Conservation (phyloP, 2,797 vertebrate genomes). For the Arctocebus calabarensis region DNA sequence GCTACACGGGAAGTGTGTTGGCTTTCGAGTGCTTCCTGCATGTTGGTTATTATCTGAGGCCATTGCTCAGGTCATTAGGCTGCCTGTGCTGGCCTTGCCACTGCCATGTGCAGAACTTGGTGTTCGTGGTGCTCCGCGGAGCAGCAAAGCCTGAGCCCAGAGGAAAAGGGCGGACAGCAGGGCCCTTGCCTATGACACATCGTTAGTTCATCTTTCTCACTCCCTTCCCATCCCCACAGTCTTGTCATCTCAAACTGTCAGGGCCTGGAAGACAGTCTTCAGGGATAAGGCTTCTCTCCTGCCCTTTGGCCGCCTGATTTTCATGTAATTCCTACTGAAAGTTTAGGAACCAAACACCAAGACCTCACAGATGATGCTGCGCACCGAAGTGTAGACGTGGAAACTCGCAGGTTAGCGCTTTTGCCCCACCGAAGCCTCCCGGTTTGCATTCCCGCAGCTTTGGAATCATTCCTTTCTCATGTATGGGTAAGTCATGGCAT, state of each 20-base stretch:
- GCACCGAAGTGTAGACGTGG: background rate
- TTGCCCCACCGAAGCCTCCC: background rate
- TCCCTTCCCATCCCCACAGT: background rate
- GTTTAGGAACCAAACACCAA: background rate
- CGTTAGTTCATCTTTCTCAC: background rate
- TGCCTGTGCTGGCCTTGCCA: background rate
- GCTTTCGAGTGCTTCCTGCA: background rate
- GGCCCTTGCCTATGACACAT: background rate
- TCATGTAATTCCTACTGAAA: background rate
- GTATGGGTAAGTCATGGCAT: accelerated
- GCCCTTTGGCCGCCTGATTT: background rate
- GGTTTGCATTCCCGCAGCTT: background rate
- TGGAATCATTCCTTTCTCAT: background rate
- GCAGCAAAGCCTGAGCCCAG: background rate
- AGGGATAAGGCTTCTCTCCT: background rate
- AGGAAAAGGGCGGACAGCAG: background rate
- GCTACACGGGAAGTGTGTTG: background rate
- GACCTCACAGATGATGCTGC: background rate
- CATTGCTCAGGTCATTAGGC: accelerated
- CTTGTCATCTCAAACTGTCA: background rate
- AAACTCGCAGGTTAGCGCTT: too few species aligned
- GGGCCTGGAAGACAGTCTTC: background rate
- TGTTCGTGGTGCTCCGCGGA: accelerated
- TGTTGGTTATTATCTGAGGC: background rate
- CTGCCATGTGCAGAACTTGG: accelerated